Evolutionary conservation across 2,797 vertebrate species (phyloP).

Genomic region (Bradypodion ventrale): DNA sequence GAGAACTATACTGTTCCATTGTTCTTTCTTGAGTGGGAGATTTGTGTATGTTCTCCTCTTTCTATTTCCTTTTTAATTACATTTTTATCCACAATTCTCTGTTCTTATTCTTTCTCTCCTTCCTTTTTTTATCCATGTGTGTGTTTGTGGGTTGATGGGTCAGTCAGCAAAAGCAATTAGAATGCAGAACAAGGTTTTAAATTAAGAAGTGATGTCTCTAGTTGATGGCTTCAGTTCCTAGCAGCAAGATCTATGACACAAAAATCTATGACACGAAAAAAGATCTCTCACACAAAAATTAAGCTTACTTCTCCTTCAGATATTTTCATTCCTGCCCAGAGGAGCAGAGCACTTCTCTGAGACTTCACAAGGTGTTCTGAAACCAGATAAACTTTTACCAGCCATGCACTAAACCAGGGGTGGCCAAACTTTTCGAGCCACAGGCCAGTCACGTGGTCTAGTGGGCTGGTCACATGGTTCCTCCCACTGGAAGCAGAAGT

Average conservation of each 20-base stretch:
- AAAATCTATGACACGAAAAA: no score
- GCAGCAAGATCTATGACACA: neutral
- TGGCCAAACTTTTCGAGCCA: no score
- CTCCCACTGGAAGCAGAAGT: no score
- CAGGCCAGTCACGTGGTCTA: no score
- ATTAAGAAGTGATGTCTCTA: neutral
- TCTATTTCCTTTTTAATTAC: neutral
- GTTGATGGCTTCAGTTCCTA: neutral
- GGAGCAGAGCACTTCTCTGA: no score
- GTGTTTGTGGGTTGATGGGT: neutral
- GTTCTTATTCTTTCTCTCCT: neutral
- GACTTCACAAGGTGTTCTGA: no score
- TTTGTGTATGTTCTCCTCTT: neutral
- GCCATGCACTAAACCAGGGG: no score
- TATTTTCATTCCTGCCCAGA: no score
- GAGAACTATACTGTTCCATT: slow-evolving; percentile 29
- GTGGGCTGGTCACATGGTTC: no score
- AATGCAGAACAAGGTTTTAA: neutral
- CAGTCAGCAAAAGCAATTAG: neutral
- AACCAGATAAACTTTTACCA: no score
- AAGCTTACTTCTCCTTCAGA: no score
- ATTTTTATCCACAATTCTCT: neutral
- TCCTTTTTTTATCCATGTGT: neutral
- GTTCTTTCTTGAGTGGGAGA: neutral
- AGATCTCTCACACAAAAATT: no score